A percentile compares a stretch with the other conserved stretches of the same genome.
These are phyloP conservation scores for Ictalurus furcatus DNA, from an alignment of 2,113 vertebrate species.

Conservation along the genomic window DNA sequence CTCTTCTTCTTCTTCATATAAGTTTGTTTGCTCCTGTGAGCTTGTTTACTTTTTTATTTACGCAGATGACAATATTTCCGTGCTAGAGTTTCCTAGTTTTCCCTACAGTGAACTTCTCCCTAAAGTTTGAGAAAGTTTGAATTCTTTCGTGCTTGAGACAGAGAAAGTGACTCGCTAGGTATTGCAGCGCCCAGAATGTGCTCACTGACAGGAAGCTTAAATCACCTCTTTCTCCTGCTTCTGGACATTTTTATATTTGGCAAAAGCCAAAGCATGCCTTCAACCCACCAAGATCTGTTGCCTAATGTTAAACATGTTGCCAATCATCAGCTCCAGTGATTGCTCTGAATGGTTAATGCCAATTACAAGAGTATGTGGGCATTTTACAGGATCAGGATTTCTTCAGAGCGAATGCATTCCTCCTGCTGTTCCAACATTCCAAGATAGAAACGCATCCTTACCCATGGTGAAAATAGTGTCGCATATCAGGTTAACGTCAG, in stretches of 20 bases:
- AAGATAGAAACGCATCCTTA: not conserved
- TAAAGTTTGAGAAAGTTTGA: constrained; percentile 5
- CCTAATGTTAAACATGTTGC: not conserved
- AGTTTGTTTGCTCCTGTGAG: not conserved
- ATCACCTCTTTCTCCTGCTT: not conserved
- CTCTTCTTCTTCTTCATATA: too few species aligned
- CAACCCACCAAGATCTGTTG: not conserved
- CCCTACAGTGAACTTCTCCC: constrained; percentile 12
- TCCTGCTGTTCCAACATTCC: not conserved
- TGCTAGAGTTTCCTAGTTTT: constrained; percentile 8
- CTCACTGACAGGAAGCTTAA: constrained; percentile 10
- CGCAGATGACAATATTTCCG: not conserved
- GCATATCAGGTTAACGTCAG: not conserved
- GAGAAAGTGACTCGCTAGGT: constrained; percentile 14
- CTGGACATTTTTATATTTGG: constrained; percentile 31
- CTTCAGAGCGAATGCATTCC: not conserved
- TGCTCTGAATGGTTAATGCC: not conserved
- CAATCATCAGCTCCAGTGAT: not conserved
- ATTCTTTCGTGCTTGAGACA: constrained; percentile 9
- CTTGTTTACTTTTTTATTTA: constrained; percentile 4
- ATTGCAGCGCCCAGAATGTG: constrained; percentile 17
- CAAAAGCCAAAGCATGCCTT: not conserved
- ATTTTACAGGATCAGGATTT: not conserved
- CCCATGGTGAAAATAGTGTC: not conserved
- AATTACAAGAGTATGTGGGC: not conserved